Conservation (phyloP, 2,888 invertebrate species). For the Pterostichus madidus region DNA sequence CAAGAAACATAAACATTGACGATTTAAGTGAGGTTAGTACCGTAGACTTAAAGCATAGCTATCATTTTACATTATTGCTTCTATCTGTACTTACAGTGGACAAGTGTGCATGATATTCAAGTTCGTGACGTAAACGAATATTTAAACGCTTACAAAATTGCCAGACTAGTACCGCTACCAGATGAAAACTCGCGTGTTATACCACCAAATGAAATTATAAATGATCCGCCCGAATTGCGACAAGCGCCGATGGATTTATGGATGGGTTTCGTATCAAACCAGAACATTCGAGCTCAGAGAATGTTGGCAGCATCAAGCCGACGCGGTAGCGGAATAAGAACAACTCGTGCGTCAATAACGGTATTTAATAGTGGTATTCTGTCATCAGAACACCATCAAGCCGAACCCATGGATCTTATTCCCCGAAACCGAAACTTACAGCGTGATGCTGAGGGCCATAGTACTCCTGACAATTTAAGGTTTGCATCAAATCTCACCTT, state of each 20-base stretch:
- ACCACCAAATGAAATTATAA: neutral
- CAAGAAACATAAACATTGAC: slow-evolving; percentile 91
- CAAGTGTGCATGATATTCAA: slow-evolving; percentile 96
- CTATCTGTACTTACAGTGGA: slow-evolving; percentile 88
- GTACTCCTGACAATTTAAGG: neutral
- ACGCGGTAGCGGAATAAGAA: slow-evolving; percentile 64
- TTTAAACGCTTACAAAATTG: slow-evolving; percentile 44
- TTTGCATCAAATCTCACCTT: neutral
- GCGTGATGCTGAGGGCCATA: neutral
- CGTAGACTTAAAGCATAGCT: too few species aligned
- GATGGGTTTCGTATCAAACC: slow-evolving; percentile 75
- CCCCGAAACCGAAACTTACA: neutral
- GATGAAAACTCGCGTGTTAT: neutral
- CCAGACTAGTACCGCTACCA: slow-evolving; percentile 14
- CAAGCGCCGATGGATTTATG: slow-evolving; percentile 75
- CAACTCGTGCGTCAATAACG: slow-evolving; percentile 73
- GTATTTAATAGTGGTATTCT: slow-evolving; percentile 75
- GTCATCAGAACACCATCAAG: slow-evolving; percentile 70
- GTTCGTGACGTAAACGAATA: slow-evolving; percentile 79
- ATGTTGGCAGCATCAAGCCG: slow-evolving; percentile 64
- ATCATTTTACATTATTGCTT: neutral
- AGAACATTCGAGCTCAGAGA: slow-evolving; percentile 72
- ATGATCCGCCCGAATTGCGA: slow-evolving; percentile 54
- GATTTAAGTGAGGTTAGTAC: slow-evolving; percentile 89
- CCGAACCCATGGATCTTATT: slow-evolving; percentile 69